Base-by-base conservation (phyloP, 2,113 vertebrate genomes). In the Periophthalmodon schlosseri region DNA sequence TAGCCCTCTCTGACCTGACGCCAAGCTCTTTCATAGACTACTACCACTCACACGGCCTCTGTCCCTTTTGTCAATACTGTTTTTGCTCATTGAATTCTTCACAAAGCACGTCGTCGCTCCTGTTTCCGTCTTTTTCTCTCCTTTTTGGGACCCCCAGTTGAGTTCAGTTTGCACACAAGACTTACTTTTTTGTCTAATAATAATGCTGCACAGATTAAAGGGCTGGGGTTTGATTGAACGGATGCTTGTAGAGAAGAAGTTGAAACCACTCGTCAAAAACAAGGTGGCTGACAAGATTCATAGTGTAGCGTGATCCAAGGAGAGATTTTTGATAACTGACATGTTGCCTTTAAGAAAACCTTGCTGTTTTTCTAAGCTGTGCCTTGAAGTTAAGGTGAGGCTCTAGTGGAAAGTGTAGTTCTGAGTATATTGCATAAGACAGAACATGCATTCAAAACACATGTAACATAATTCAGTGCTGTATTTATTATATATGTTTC, bases 101-200 rank as follows among this genome's bases (percentile, higher is more conserved):
- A 88, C 82, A 89, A 91, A 91, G 77, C 81, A 67, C 52, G 50
- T 69, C 52, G 61, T 74, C 79, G n/a, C 60, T 79, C 72, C 57
- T 15, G 57, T 8, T 73, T 84, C 78, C 76, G 80, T 81, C 72
- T 81, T 82, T 81, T 83, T 82, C 75, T 80, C 28, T 67, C 36
- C 13, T 75, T 57, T 47, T 68, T 61, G 67, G 50, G 61, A 39
- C 23, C 50, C 73, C 70, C 50, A 21, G 24, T 44, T 4, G 65
- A 68, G 69, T 67, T 73, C 82, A 36, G 47, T 69, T 28, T 67
- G 21, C 69, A 58, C 71, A 70, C 81, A 74, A 70, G 46, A 72
- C 74, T 34, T 56, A 36, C 15, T 61, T 77, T 68, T 52, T 34
- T 5, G 13, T 34, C 12, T 73, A 72, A 63, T 71, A 74, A 47